Evolutionary conservation across 2,888 invertebrate species (phyloP), one percentile per base, ranked within the genome.

Genomic region (Neoaliturus tenellus): DNA sequence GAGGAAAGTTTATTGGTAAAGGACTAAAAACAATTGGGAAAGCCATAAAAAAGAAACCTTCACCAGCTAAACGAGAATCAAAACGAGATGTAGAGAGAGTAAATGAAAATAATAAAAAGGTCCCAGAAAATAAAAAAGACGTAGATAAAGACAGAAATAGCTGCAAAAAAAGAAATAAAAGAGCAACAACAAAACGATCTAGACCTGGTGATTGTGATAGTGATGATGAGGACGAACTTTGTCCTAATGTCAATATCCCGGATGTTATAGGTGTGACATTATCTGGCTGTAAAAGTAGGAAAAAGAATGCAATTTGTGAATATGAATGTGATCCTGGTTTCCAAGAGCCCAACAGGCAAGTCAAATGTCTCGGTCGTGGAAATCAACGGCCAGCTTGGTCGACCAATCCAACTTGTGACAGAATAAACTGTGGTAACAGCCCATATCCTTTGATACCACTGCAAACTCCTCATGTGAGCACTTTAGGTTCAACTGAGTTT

Each of bases 261-360:
- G 31, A 73, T 12, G 41, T 35, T 33, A 71, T 82, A 31, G 48
- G 4, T 2, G 31, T 28, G 25, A 48, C 82, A n/a, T 17, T 82
- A 20, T 48, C 39, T 8, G 73, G 51, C 35, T 82, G 82, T 14
- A 48, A 14, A 73, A 71, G 35, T 20, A 69, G 28, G 23, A 73
- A 82, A 48, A 31, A 25, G 20, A 51, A 51, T 20, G 71, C 67
- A 31, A 14, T 35, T 1, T 85, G 85, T 83, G 69, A 80, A 20
- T 85, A 80, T n/a, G 85, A 85, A 39, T 85, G 85, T 55, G 71
- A 85, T 25, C 69, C 78, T 14, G 83, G 85, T 3, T 85, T 55
- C 44, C 62, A 80, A 51, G 85, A 85, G 55, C 78, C 55, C 35
- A 83, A 78, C 14, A 82, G 67, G 0, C 23, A 44, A 17, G 31